A percentile compares a stretch with the other conserved stretches of the same genome.
These are phyloP conservation scores for Lepidurus apus DNA, from an alignment of 1,140 invertebrate species.

Conservation along the genomic window DNA sequence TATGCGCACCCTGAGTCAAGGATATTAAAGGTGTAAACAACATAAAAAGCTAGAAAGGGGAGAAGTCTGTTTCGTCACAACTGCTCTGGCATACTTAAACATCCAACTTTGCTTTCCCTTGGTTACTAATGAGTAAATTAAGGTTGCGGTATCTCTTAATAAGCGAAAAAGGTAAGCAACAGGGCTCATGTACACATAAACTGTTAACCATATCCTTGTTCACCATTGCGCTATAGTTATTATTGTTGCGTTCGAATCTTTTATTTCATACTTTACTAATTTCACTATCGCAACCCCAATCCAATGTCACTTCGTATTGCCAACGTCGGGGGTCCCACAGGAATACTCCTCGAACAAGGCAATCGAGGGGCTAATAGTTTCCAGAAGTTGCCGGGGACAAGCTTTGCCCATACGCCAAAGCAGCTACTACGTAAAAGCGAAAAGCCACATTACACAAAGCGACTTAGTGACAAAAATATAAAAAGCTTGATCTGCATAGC, in stretches of 20 bases:
- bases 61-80: background rate
- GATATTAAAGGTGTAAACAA: conserved; percentile 4
- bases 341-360: background rate
- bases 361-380: too few species aligned
- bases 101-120: background rate
- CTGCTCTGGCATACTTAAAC: background rate
- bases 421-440: too few species aligned
- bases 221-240: background rate
- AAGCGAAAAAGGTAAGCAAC: background rate
- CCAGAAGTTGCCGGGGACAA: too few species aligned
- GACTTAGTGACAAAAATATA: too few species aligned
- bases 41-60: conserved; percentile 16
- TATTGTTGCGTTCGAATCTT: background rate
- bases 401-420: too few species aligned
- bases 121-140: conserved; percentile 6
- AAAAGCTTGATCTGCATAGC: too few species aligned
- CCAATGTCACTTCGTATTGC: too few species aligned
- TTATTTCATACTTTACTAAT: background rate
- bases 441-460: too few species aligned
- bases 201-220: background rate
- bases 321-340: background rate
- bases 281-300: too few species aligned
- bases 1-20: background rate
- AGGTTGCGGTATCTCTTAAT: background rate
- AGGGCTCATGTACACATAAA: background rate